Evolutionary conservation across 30 jellyfish, hydroid and myxozoan species (phyloP).

Genomic region (Aurelia aurita): DNA sequence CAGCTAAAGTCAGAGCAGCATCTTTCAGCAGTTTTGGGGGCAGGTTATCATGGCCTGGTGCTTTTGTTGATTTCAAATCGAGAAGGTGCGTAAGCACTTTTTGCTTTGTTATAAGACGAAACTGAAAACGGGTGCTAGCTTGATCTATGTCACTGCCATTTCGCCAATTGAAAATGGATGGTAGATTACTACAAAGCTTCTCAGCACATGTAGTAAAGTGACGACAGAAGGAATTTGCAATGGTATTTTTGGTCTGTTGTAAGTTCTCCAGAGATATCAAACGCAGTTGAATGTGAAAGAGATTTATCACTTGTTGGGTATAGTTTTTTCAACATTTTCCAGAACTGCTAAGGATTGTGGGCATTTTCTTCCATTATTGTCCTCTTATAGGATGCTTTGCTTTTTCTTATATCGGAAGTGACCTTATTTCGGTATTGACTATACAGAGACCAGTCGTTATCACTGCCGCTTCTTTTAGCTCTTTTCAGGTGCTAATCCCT

Average conservation of each 20-base stretch:
- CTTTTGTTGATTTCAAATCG: no score
- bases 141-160: conserved; percentile 55
- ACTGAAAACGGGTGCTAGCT: conserved; percentile 73
- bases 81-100: no score
- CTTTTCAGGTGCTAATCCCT: conserved; percentile 50
- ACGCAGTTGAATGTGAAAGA: conserved; percentile 54
- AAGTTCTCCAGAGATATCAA: conserved; percentile 69
- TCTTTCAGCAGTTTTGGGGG: no score
- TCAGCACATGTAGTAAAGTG: conserved; percentile 50
- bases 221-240: conserved; percentile 73
- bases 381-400: conserved; percentile 70
- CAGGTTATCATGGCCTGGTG: no score
- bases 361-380: conserved; percentile 67
- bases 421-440: conserved; percentile 74
- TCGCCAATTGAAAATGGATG: no score
- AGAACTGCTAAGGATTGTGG: conserved; percentile 55
- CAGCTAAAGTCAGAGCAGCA: no score
- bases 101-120: no score
- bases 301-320: conserved; percentile 66
- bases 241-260: conserved; percentile 62
- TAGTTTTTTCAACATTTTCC: conserved; percentile 71
- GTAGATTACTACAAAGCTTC: no score
- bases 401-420: conserved; percentile 51
- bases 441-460: conserved; percentile 67
- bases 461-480: conserved; percentile 67